Percentiles rank a stretch among this genome's conserved stretches.
Conservation (phyloP, 2,113 vertebrate genomes). For the Rhinolophus ferrumequinum region DNA sequence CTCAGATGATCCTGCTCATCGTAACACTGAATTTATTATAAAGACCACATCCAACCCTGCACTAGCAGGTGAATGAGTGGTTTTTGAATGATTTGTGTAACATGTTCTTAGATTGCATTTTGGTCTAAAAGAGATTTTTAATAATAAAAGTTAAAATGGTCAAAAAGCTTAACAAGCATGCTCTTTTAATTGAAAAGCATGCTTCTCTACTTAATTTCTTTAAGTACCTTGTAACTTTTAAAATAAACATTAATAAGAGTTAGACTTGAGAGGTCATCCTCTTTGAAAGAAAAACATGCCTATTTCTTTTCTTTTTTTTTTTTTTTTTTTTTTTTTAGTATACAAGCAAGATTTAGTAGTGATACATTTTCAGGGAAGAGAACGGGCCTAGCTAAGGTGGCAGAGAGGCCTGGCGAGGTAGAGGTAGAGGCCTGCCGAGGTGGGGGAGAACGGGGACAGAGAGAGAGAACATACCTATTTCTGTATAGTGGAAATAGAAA, state of each 20-base stretch:
- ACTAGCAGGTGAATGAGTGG: neutral
- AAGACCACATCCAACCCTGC: neutral
- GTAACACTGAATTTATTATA: neutral
- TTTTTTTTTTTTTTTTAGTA: too few species aligned
- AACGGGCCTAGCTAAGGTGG: too few species aligned
- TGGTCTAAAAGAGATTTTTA: conserved; percentile 11
- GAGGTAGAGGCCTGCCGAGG: too few species aligned
- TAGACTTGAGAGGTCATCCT: neutral
- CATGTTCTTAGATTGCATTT: neutral
- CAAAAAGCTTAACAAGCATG: neutral
- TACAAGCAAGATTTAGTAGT: too few species aligned
- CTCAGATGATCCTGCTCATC: neutral
- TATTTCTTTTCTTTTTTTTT: too few species aligned
- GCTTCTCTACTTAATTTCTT: neutral
- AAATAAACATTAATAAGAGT: neutral
- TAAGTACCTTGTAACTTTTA: neutral
- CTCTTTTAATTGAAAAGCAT: conserved; percentile 6
- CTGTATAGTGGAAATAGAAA: neutral
- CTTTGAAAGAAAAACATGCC: neutral
- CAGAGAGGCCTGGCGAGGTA: too few species aligned
- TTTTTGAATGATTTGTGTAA: neutral
- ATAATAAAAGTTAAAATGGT: neutral
- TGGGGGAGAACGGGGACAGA: too few species aligned
- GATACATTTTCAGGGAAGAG: too few species aligned
- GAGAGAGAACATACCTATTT: neutral